Conservation (phyloP, 30 jellyfish, hydroid and myxozoan genomes). For the Turritopsis dohrnii region DNA sequence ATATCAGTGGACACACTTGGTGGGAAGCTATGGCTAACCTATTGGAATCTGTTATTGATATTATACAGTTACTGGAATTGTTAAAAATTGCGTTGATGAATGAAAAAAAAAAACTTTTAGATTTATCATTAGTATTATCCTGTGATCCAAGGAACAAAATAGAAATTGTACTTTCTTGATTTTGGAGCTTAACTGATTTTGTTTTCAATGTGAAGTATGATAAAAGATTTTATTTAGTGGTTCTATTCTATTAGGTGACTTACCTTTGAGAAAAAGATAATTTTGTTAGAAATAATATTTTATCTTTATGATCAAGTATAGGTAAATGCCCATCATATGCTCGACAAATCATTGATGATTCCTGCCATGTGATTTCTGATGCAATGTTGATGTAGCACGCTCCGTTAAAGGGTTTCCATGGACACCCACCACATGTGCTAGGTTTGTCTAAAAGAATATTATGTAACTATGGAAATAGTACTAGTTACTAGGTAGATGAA, state of each 20-base stretch:
- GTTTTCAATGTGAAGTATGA: neutral
- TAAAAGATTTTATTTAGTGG: neutral
- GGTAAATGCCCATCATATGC: neutral
- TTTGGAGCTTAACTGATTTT: neutral
- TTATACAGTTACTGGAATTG: too few relatives aligned
- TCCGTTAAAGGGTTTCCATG: neutral
- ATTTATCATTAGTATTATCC: too few relatives aligned
- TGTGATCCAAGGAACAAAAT: too few relatives aligned
- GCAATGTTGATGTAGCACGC: neutral
- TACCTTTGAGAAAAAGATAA: neutral
- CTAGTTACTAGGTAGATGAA: too few relatives aligned
- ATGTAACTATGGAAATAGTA: too few relatives aligned
- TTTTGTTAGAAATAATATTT: neutral
- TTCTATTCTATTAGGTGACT: neutral
- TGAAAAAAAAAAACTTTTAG: too few relatives aligned
- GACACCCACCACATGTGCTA: neutral
- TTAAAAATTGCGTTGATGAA: neutral
- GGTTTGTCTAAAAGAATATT: neutral
- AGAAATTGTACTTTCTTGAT: neutral
- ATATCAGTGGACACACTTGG: too few relatives aligned
- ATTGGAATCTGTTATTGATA: too few relatives aligned
- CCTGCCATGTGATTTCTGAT: neutral
- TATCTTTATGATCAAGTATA: neutral
- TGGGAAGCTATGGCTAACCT: too few relatives aligned
- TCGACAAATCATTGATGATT: neutral